Evolutionary conservation across 2,888 invertebrate species (phyloP), one percentile per base, ranked within the genome.

Genomic region (Hyposoter didymator): DNA sequence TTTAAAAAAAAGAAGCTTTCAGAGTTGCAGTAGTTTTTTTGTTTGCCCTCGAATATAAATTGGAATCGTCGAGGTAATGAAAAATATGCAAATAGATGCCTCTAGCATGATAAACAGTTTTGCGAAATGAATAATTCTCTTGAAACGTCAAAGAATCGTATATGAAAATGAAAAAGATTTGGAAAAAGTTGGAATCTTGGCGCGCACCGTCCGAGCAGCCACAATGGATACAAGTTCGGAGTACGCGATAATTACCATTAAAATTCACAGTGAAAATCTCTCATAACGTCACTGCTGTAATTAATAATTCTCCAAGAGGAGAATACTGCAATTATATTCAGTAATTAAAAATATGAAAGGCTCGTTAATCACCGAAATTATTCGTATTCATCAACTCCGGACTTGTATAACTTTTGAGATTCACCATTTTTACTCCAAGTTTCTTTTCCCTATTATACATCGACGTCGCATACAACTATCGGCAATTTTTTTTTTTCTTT

Each of bases 31-130:
- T 43, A 66, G 52, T 52, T 80, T 66, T 66, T 80, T 62, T 73
- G 64, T 80, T 59, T 28, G 64, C 28, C 35, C 52, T 72, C 64
- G 64, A 49, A 72, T 64, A 43, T 45, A 73, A 73, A 80, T 78
- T 69, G 22, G 74, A 84, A 43, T 84, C 67, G 74, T 10, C 39
- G 35, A 73, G 62, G 39, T 83, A 62, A 70, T 78, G 70, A 84
- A 84, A 67, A 73, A 78, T 84, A 67, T 78, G 72, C 69, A 66
- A 79, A 78, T 78, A 52, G 43, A n/a, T 22, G 66, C 72, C 43
- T 45, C 66, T 32, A 62, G 22, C 17, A 81, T 67, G 64, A 59
- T 47, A 76, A 52, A 76, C 19, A 32, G 66, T 17, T 22, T 32
- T 28, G 8, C 32, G 3, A 32, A 22, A 47, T 32, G 22, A 47